A percentile compares a stretch with the other conserved stretches of the same genome.
Conservation (phyloP, 2,113 vertebrate species). For the Nycticorax nycticorax region DNA sequence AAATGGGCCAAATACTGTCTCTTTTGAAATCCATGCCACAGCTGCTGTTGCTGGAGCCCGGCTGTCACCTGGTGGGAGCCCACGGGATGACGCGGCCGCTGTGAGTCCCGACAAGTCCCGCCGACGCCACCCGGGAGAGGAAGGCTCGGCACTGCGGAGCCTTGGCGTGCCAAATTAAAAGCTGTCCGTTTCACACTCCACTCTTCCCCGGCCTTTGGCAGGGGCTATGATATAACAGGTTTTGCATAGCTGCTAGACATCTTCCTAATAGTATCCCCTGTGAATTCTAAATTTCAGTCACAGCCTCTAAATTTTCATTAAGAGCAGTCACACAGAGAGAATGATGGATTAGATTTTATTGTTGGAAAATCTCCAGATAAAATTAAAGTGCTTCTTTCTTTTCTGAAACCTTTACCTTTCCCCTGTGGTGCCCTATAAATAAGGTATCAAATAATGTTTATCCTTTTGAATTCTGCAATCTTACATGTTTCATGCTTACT, state of each 20-base stretch:
- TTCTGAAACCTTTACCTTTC: constrained; percentile 50
- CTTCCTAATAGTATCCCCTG: constrained; percentile 62
- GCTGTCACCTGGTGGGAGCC: background rate
- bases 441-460: constrained; percentile 55
- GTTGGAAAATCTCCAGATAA: constrained; percentile 76
- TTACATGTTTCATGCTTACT: background rate
- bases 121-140: background rate
- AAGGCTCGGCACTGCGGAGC: background rate
- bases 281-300: constrained; percentile 73
- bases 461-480: constrained; percentile 42
- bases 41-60: accelerated
- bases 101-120: accelerated
- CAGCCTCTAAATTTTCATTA: constrained; percentile 74
- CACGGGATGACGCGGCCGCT: accelerated
- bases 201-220: background rate
- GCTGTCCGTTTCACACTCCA: background rate
- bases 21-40: background rate
- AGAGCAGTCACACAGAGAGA: constrained; percentile 65
- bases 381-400: constrained; percentile 70
- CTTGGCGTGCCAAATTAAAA: background rate
- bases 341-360: constrained; percentile 76
- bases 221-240: constrained; percentile 40
- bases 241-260: constrained; percentile 53
- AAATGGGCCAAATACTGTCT: background rate
- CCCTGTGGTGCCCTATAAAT: constrained; percentile 40